These are phyloP conservation scores for Allobates femoralis DNA, from an alignment of 2,797 vertebrate genomes.

Conservation along the genomic window DNA sequence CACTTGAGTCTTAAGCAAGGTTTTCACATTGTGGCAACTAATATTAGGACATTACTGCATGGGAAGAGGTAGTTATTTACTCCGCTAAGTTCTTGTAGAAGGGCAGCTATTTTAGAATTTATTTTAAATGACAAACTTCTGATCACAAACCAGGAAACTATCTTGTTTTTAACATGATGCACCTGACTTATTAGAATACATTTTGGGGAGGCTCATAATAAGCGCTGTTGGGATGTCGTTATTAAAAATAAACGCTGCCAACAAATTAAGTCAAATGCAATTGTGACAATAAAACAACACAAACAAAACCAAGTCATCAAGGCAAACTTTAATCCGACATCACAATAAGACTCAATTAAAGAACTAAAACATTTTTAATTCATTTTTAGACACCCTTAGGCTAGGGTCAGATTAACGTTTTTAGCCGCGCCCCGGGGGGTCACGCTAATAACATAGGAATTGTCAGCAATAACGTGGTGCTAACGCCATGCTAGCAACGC, in stretches of 20 bases:
- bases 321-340: background rate
- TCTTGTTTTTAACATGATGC: background rate
- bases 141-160: constrained; percentile 6
- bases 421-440: no score
- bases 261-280: background rate
- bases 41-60: constrained; percentile 32
- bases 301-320: background rate
- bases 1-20: constrained; percentile 32
- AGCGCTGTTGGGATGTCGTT: no score
- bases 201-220: background rate
- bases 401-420: no score
- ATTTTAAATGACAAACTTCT: constrained; percentile 19
- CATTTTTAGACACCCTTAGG: no score
- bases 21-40: constrained; percentile 34
- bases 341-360: background rate
- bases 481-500: no score
- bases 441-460: no score
- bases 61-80: constrained; percentile 1
- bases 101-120: constrained; percentile 2
- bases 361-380: background rate
- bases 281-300: background rate
- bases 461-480: no score
- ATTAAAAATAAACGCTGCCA: background rate
- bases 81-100: background rate
- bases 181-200: background rate